Percentiles rank a stretch among this genome's conserved stretches.
Evolutionary conservation across 2,113 vertebrate species (phyloP).

Genomic region (Podiceps cristatus): DNA sequence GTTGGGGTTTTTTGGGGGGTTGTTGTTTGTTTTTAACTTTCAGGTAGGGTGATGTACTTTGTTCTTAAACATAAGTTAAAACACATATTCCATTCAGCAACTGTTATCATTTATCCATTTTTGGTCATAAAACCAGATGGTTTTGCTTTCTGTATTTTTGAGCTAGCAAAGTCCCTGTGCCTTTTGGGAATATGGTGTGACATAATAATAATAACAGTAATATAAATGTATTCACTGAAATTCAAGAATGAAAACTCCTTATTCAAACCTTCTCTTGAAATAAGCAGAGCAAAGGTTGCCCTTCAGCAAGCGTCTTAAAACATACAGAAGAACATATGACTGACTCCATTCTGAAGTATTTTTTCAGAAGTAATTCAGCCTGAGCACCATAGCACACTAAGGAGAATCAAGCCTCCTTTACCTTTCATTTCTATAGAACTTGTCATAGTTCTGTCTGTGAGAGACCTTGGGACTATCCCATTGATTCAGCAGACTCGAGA

Average conservation of each 20-base stretch:
- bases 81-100: not conserved
- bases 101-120: not conserved
- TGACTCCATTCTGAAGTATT: not conserved
- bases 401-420: not conserved
- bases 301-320: not conserved
- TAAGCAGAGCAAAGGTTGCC: not conserved
- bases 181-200: not conserved
- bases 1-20: not conserved
- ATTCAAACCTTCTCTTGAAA: not conserved
- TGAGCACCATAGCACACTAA: not conserved
- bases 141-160: not conserved
- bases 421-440: not conserved
- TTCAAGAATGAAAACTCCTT: not conserved
- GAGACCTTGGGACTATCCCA: not conserved
- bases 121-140: not conserved
- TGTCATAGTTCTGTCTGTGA: not conserved
- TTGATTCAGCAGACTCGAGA: not conserved
- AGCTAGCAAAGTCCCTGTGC: not conserved
- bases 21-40: not conserved
- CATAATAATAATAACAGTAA: not conserved
- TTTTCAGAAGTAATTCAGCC: not conserved
- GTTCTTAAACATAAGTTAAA: not conserved
- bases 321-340: not conserved
- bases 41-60: not conserved
- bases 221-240: not conserved